These are phyloP conservation scores for Pantherophis vulpinus DNA, from an alignment of 2,797 vertebrate species.

Conservation along the genomic window DNA sequence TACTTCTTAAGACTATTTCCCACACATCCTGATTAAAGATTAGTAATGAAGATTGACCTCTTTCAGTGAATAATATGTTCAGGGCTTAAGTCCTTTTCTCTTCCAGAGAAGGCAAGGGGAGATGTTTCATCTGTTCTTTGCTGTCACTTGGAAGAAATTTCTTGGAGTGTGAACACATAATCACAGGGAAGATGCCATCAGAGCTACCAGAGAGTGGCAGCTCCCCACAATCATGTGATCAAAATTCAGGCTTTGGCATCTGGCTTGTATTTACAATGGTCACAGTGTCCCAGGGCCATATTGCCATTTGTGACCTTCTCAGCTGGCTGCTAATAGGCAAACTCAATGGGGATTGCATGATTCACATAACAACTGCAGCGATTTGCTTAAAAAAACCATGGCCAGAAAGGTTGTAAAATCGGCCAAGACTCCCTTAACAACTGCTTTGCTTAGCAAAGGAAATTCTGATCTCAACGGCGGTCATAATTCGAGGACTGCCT, in stretches of 20 bases:
- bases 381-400: not conserved
- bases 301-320: not conserved
- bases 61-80: not conserved
- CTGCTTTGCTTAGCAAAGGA: not conserved
- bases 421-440: not conserved
- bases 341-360: not conserved
- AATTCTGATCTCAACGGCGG: not conserved
- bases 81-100: not conserved
- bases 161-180: not conserved
- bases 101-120: not conserved
- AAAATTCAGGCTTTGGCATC: not conserved
- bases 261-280: not conserved
- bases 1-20: not conserved
- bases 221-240: not conserved
- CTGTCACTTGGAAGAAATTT: not conserved
- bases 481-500: not conserved
- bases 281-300: not conserved
- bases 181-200: not conserved
- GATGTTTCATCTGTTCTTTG: not conserved
- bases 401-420: not conserved
- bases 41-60: not conserved
- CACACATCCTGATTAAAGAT: not conserved
- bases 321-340: not conserved
- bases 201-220: not conserved
- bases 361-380: not conserved